Base-by-base conservation (phyloP, 2,888 invertebrate species). In the Athalia rosae region DNA sequence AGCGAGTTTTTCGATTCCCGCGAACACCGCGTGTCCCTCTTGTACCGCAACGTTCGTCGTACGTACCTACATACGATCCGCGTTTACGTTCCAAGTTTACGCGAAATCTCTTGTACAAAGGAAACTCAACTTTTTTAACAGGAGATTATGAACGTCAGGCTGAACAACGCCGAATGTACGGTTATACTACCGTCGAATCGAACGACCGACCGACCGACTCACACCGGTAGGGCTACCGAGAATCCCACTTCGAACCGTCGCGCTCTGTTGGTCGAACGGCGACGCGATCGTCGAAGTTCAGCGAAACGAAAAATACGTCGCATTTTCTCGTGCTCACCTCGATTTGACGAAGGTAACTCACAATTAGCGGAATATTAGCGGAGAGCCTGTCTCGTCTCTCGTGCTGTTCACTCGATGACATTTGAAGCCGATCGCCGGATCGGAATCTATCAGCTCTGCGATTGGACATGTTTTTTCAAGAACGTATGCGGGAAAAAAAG, bases 91-190 rank as follows among this genome's bases (percentile, higher is more conserved):
- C n/a, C n/a, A 74, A 71, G 74, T 74, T 74, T 62, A 62, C 74
- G 74, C 74, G 85, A 85, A 84, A 80, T 83, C 71, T 71, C 62
- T 71, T 82, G 81, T 84, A 83, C 85, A 85, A 86, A 87, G 84
- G 83, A 84, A 85, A 83, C 83, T 84, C 84, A 84, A 86, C 86
- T 85, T 87, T 85, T 86, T 83, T 79, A 86, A 66, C 84, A 85
- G 87, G 86, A 82, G 73, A 84, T 79, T 84, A 87, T 83, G 83
- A 82, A 13, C 45, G 59, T 45, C 74, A 43, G 61, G 74, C 74
- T 71, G 62, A 74, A 48, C 74, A 62, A 48, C 43, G 50, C 67
- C 71, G 48, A 48, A 50, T 61, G 41, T 48, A 74, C 61, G 62
- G 61, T 74, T 74, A 62, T 28, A 28, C 61, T 74, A 74, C 61